Evolutionary conservation across 2,113 vertebrate genomes (phyloP).

Genomic region (Pseudolaguvia tuberculata): DNA sequence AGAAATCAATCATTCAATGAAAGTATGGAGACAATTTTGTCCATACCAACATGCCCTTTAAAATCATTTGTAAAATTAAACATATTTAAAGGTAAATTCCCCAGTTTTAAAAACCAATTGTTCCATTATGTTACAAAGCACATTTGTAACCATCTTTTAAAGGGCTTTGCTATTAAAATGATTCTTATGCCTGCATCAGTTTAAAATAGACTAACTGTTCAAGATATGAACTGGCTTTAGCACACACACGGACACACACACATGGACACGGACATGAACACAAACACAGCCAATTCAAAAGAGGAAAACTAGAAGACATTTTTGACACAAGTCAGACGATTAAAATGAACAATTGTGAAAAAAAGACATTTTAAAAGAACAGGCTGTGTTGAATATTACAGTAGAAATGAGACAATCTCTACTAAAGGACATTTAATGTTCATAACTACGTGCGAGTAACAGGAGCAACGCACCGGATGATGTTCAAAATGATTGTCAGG

Average conservation of each 20-base stretch:
- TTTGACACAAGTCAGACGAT: background rate
- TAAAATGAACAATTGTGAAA: background rate
- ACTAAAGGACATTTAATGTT: background rate
- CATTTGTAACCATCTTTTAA: background rate
- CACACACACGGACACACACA: background rate
- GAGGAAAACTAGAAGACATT: background rate
- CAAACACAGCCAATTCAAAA: slow-evolving; percentile 12
- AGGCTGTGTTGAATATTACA: background rate
- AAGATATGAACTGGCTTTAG: background rate
- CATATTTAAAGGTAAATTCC: background rate
- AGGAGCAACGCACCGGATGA: slow-evolving; percentile 3
- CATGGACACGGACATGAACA: too few relatives aligned
- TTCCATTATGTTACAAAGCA: background rate
- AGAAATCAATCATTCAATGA: slow-evolving; percentile 16
- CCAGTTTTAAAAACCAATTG: background rate
- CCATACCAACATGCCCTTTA: slow-evolving; percentile 3
- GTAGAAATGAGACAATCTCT: background rate
- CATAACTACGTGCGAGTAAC: background rate
- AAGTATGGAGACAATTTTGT: slow-evolving; percentile 27
- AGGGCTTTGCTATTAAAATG: background rate
- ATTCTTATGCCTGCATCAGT: slow-evolving; percentile 4
- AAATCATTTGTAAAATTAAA: background rate
- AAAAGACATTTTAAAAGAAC: background rate
- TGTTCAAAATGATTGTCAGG: slow-evolving; percentile 44
- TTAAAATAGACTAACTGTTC: background rate